A percentile compares a stretch with the other conserved stretches of the same genome.
These are phyloP conservation scores for Notothenia coriiceps DNA, from an alignment of 2,113 vertebrate species.

Conservation along the genomic window DNA sequence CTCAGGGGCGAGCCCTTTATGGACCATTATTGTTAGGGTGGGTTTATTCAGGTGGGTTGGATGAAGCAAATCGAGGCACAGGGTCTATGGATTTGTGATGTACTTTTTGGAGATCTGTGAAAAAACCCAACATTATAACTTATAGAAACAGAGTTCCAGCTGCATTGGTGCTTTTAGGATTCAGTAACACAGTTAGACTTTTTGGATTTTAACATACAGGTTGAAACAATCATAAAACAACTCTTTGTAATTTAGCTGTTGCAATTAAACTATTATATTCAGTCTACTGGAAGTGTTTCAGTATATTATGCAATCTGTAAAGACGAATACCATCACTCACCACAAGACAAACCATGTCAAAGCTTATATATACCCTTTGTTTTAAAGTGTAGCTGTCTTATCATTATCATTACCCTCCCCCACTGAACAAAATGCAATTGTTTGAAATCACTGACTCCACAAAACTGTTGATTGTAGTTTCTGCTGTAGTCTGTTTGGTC, in stretches of 20 bases:
- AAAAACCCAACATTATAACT: conserved; percentile 39
- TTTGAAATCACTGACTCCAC: not conserved
- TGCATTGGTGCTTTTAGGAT: conserved; percentile 25
- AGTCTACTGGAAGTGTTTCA: not conserved
- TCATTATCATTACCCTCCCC: not conserved
- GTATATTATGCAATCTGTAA: not conserved
- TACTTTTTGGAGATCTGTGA: conserved; percentile 38
- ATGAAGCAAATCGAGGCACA: conserved; percentile 13
- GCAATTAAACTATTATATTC: not conserved
- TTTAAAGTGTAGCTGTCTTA: not conserved
- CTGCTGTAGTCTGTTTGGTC: not conserved
- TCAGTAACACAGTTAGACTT: conserved; percentile 2
- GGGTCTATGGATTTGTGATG: conserved; percentile 52
- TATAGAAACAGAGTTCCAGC: conserved; percentile 44
- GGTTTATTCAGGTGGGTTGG: conserved; percentile 18
- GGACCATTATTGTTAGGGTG: conserved; percentile 28
- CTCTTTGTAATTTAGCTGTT: not conserved
- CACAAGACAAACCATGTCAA: not conserved
- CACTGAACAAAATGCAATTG: not conserved
- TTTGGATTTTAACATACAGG: not conserved
- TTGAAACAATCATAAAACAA: not conserved
- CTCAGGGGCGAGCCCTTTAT: not conserved
- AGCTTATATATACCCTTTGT: not conserved
- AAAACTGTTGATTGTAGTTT: not conserved
- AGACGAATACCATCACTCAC: not conserved